phyloP scores from a whole-genome alignment of 2,888 invertebrate genomes.

The Spicauda simplicius region DNA sequence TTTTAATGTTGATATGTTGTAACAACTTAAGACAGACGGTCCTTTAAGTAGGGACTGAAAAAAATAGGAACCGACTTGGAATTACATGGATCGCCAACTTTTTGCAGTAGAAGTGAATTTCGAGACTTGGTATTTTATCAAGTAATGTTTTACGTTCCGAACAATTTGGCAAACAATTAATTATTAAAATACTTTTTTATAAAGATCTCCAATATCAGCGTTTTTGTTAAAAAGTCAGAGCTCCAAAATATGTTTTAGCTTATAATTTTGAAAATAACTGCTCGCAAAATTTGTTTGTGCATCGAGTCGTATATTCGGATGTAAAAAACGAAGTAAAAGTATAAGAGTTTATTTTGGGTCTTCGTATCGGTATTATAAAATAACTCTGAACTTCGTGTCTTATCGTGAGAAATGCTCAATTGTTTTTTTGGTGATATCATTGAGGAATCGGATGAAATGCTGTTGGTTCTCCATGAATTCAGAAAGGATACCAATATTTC shows the following conservation, averaged over 20 bases:
- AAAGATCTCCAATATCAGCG: neutral
- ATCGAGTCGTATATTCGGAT: neutral
- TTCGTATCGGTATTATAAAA: constrained; percentile 23
- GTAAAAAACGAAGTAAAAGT: constrained; percentile 12
- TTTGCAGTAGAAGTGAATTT: too few relatives aligned
- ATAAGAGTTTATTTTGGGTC: neutral
- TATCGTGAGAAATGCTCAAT: constrained; percentile 2
- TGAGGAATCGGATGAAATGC: neutral
- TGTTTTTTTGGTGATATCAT: neutral
- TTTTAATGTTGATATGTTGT: too few relatives aligned
- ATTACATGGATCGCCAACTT: too few relatives aligned
- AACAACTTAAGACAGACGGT: too few relatives aligned
- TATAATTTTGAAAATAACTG: constrained; percentile 1
- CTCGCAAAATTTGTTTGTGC: constrained; percentile 4
- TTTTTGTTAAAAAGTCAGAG: neutral
- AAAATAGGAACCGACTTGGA: too few relatives aligned
- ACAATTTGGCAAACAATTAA: too few relatives aligned
- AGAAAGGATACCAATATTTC: too few relatives aligned
- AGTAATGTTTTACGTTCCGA: too few relatives aligned
- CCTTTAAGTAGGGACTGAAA: too few relatives aligned
- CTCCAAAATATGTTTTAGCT: neutral
- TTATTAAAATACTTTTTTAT: too few relatives aligned
- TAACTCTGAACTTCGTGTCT: constrained; percentile 7
- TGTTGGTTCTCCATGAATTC: too few relatives aligned
- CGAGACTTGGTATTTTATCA: too few relatives aligned